Percentiles rank a stretch among this genome's conserved stretches.
Conservation (phyloP, 2,888 invertebrate genomes). For the Cremastinae sp. region DNA sequence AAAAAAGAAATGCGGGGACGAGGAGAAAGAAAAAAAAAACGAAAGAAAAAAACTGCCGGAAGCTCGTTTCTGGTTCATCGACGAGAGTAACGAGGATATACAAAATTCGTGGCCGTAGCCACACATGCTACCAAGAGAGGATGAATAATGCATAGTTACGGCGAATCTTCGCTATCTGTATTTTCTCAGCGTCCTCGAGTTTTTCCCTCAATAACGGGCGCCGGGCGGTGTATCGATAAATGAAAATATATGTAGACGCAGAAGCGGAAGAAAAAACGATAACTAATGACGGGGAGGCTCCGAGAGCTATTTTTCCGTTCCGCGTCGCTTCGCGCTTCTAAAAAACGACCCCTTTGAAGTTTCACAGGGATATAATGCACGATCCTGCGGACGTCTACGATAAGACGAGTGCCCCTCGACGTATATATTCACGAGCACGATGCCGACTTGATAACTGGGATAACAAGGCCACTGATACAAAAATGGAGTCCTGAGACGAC, state of each 20-base stretch:
- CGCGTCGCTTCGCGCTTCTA: conserved; percentile 12
- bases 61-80: neutral
- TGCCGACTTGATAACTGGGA: conserved; percentile 58
- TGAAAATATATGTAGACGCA: conserved; percentile 16
- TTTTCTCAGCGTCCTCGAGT: conserved; percentile 19
- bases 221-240: conserved; percentile 14
- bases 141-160: conserved; percentile 41
- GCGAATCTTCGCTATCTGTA: conserved; percentile 21
- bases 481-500: conserved; percentile 66
- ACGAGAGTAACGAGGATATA: conserved; percentile 48
- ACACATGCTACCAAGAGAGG: neutral
- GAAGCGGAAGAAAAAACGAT: neutral
- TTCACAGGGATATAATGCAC: conserved; percentile 24
- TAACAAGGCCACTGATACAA: conserved; percentile 69
- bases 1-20: neutral
- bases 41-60: neutral
- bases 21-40: neutral
- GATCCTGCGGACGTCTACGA: conserved; percentile 3
- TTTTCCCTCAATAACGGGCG: conserved; percentile 14
- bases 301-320: conserved; percentile 18
- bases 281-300: conserved; percentile 31
- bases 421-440: conserved; percentile 22
- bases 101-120: conserved; percentile 17
- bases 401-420: conserved; percentile 36
- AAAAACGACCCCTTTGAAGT: conserved; percentile 47